Base-by-base conservation (phyloP, 2,797 vertebrate genomes). In the Galago senegalensis region DNA sequence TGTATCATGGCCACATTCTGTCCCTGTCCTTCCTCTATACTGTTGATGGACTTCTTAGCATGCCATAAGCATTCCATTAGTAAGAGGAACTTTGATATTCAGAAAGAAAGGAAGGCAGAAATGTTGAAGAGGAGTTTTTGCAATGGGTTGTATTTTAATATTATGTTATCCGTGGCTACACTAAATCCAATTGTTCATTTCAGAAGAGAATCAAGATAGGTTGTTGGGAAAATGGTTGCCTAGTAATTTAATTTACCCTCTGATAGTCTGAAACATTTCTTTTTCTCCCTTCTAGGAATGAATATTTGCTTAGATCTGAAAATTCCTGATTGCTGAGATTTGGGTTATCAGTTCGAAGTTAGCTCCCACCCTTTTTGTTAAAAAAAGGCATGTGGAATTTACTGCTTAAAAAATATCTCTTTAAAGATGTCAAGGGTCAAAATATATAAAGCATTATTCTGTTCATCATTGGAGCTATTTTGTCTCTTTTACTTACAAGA, bases 381-480 rank as follows among this genome's bases (percentile, higher is more conserved):
- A 92, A 89, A 53, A 9, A 43, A 75, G n/a, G 11, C 25, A 85
- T 34, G 4, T 92, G 43, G 73, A 88, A 92, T 16, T 58, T 86
- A 79, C 3, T 89, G 34, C 25, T 91, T 94, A 93, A 94, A 82
- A 91, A 86, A 82, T 70, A 40, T 73, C 70, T 75, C 79, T 92
- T 77, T 67, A 73, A 96, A 90, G 56, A 91, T 83, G 61, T 69
- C 25, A 76, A 79, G 88, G 18, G 31, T 91, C 56, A n/a, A 60
- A 97, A 84, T 77, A 58, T 37, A 75, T 49, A 72, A 25, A 77
- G 72, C 0, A 69, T 85, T 84, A 82, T 69, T 16, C 27, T 31
- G 4, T 53, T 53, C 7, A 60, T 60, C 9, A 23, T 40, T 5
- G 18, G 29, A 92, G 63, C 34, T 82, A 4, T 93, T 97, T 90